Evolutionary conservation across 2,797 vertebrate species (phyloP), one percentile per base, ranked within the genome.

Genomic region (Enteromius radiatus): DNA sequence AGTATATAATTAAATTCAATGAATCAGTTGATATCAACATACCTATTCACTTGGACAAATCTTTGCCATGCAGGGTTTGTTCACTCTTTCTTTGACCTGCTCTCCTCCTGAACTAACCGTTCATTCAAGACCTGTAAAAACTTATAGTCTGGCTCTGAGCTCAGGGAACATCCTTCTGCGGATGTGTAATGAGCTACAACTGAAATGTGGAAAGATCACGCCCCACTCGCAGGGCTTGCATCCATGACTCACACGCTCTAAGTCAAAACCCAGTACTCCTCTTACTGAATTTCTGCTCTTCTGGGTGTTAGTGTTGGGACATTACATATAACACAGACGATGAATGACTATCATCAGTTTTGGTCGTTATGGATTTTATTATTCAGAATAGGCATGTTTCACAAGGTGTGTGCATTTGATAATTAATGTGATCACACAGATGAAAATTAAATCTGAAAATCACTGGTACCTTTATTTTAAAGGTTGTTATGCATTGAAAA

Each of bases 131-230:
- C 11, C 36, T 68, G 41, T 11, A 8, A 17, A 81, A 45, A 74
- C 61, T 82, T 82, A 82, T 82, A 82, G 36, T 7, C 80, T 56
- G 6, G 28, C 38, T 63, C 21, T 64, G 69, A 73, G 69, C 28
- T 73, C 79, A 73, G 15, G 26, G 28, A 64, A 63, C 79, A 23
- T 36, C 56, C 56, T 38, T 17, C 21, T 36, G 21, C 70, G 43
- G 61, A 65, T 54, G 45, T 54, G 23, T 74, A 80, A 80, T 61
- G 12, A 26, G 52, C 52, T n/a, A n/a, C 67, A 80, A 52, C 59
- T 70, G 21, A 28, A 41, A 41, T 9, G 38, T 41, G 38, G 64
- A 45, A 14, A 47, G 68, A 28, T 61, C 68, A 81, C 69, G 9
- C 69, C 79, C 56, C 54, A 0, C 23, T 67, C 43, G 5, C 19